These are phyloP conservation scores for Epinephelus awoara DNA, from an alignment of 2,797 vertebrate genomes.

Conservation along the genomic window DNA sequence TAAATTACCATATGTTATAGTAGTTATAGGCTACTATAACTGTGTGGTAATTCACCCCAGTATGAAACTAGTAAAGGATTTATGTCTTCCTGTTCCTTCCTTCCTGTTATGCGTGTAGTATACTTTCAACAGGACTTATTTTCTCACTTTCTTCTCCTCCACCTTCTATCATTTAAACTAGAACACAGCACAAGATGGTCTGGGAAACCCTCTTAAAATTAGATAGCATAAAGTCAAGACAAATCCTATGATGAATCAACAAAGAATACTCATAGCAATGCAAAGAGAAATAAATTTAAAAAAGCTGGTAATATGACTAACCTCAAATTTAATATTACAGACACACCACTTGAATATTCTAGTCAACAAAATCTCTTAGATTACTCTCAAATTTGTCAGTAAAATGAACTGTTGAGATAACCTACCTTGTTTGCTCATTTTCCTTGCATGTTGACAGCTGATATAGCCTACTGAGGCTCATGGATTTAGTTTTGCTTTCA, in stretches of 20 bases:
- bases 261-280: no score
- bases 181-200: accelerated
- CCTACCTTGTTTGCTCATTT: conserved; percentile 16
- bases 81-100: not conserved
- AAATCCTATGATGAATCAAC: no score
- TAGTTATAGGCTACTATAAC: not conserved
- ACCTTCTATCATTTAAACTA: not conserved
- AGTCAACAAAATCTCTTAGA: not conserved
- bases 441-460: not conserved
- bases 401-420: not conserved
- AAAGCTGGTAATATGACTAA: not conserved
- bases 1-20: no score
- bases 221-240: not conserved
- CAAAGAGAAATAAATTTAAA: not conserved
- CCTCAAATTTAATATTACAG: not conserved
- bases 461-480: not conserved
- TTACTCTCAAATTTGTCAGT: not conserved
- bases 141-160: not conserved
- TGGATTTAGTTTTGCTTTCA: conserved; percentile 38
- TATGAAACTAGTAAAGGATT: not conserved
- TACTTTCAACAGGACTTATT: not conserved
- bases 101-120: not conserved
- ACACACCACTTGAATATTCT: accelerated
- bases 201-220: not conserved
- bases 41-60: not conserved